phyloP scores from a whole-genome alignment of 2,888 invertebrate genomes.

The Steinernema carpocapsae region DNA sequence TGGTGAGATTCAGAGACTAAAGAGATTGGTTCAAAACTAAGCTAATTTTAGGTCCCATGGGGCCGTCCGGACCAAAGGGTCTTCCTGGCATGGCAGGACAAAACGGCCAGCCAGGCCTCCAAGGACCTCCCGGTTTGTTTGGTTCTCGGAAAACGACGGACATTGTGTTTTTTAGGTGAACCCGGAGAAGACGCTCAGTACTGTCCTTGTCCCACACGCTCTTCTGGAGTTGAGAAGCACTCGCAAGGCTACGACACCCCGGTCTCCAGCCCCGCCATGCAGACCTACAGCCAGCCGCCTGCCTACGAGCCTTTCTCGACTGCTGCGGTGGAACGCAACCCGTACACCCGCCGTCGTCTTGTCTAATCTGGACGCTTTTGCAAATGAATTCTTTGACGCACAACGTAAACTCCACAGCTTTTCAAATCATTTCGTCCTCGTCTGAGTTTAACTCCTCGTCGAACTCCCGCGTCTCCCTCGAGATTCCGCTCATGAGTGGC shows the following conservation, averaged over 20 bases:
- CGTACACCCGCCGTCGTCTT: conserved; percentile 20
- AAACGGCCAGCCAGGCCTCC: conserved; percentile 18
- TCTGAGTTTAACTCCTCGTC: conserved; percentile 23
- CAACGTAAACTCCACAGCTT: not conserved
- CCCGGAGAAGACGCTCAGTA: conserved; percentile 31
- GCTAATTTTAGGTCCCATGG: conserved; percentile 34
- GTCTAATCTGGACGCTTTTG: not conserved
- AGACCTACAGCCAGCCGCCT: conserved; percentile 25
- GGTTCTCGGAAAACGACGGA: not conserved
- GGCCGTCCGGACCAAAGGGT: conserved; percentile 38
- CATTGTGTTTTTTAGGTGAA: not conserved
- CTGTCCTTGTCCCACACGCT: conserved; percentile 24
- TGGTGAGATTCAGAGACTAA: too few relatives aligned
- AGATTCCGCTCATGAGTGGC: not conserved
- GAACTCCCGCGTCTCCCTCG: not conserved
- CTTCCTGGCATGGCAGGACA: conserved; percentile 22
- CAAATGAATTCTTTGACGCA: not conserved
- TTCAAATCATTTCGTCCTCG: conserved; percentile 13
- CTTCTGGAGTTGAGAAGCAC: conserved; percentile 21
- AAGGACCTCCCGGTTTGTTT: conserved; percentile 10
- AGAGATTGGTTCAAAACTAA: too few relatives aligned
- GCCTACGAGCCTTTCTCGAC: conserved; percentile 10
- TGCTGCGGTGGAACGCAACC: conserved; percentile 20
- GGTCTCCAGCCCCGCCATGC: conserved; percentile 9
- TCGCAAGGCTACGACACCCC: conserved; percentile 20